Conservation (phyloP, 1,140 invertebrate species). For the Drosophila bifasciata region DNA sequence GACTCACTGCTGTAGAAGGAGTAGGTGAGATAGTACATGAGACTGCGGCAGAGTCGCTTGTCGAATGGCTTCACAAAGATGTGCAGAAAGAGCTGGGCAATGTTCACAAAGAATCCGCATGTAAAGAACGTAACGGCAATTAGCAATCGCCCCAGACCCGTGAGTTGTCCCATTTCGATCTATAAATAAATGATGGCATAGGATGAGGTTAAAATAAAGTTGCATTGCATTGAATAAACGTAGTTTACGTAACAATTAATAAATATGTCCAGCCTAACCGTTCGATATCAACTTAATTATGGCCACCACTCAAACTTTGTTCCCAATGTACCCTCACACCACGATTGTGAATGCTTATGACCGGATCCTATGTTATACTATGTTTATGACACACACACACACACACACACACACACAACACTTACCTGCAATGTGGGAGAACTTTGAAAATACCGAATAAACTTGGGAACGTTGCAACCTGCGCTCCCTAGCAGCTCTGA, state of each 20-base stretch:
- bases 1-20: conserved; percentile 95
- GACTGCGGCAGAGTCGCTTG: conserved; percentile 91
- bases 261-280: conserved; percentile 44
- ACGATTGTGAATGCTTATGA: conserved; percentile 12
- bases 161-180: conserved; percentile 50
- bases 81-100: conserved; percentile 91
- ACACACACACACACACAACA: neutral
- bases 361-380: conserved; percentile 16
- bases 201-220: conserved; percentile 1
- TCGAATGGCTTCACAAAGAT: conserved; percentile 90
- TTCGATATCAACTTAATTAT: conserved; percentile 47
- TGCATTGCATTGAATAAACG: conserved; percentile 1
- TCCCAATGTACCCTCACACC: conserved; percentile 25
- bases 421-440: neutral
- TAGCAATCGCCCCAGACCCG: conserved; percentile 87
- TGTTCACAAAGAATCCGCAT: conserved; percentile 94
- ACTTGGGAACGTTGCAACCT: conserved; percentile 27
- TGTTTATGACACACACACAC: conserved; percentile 14
- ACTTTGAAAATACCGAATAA: neutral
- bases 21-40: conserved; percentile 96
- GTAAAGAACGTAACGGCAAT: conserved; percentile 95
- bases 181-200: conserved; percentile 21
- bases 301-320: conserved; percentile 47
- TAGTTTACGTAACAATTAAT: conserved; percentile 53
- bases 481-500: conserved; percentile 21